phyloP scores from a whole-genome alignment of 2,888 invertebrate species.

The Phania funesta region DNA sequence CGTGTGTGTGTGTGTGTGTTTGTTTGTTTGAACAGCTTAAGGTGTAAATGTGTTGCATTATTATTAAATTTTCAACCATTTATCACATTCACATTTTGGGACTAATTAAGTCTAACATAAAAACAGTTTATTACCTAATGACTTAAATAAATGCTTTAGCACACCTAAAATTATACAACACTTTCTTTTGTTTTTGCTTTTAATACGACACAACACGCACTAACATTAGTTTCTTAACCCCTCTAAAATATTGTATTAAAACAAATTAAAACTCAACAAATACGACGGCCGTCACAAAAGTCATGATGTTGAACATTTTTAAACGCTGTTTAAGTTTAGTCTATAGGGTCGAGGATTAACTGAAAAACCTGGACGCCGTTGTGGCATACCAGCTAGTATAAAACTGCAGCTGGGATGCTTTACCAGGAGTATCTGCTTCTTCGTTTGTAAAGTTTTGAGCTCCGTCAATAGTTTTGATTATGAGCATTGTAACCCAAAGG shows the following conservation, averaged over 20 bases:
- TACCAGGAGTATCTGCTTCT: too few relatives aligned
- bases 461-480: too few relatives aligned
- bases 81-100: conserved; percentile 42
- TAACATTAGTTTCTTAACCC: conserved; percentile 54
- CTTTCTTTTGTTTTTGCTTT: not conserved
- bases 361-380: too few relatives aligned
- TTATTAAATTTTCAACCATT: conserved; percentile 46
- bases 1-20: not conserved
- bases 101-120: conserved; percentile 63
- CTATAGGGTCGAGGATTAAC: too few relatives aligned
- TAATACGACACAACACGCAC: conserved; percentile 60
- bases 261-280: not conserved
- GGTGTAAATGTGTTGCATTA: conserved; percentile 25
- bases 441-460: too few relatives aligned
- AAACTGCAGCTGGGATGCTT: too few relatives aligned
- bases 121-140: conserved; percentile 67
- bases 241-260: conserved; percentile 1
- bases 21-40: not conserved
- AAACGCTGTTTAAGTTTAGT: too few relatives aligned
- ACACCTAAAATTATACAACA: conserved; percentile 61
- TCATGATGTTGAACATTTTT: too few relatives aligned
- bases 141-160: conserved; percentile 62
- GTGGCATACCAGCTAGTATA: too few relatives aligned
- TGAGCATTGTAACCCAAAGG: too few relatives aligned
- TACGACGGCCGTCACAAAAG: not conserved